Evolutionary conservation across 2,113 vertebrate species (phyloP).

Genomic region (Brachypteracias leptosomus): DNA sequence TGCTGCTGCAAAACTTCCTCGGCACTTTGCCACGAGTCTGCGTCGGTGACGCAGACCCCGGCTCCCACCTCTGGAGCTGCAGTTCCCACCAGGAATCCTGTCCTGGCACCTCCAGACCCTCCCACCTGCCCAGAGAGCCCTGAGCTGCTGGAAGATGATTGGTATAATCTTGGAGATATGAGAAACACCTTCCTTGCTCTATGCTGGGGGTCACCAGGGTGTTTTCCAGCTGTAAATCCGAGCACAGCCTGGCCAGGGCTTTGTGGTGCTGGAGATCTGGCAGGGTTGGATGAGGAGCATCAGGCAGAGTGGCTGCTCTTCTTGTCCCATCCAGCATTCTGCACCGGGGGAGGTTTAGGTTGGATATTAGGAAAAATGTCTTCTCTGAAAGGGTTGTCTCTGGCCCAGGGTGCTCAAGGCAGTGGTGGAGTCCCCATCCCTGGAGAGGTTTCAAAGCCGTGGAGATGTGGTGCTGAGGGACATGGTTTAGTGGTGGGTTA

Average conservation of each 20-base stretch:
- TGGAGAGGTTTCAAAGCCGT: not conserved
- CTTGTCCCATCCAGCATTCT: not conserved
- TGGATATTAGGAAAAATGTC: not conserved
- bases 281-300: not conserved
- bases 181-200: not conserved
- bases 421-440: not conserved
- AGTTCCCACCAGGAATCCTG: not conserved
- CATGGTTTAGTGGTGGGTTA: not conserved
- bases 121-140: not conserved
- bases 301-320: not conserved
- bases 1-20: constrained; percentile 71
- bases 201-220: fast-evolving
- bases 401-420: not conserved
- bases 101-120: not conserved
- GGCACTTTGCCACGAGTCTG: constrained; percentile 39
- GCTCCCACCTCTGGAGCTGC: fast-evolving
- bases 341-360: not conserved
- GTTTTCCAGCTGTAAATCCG: not conserved
- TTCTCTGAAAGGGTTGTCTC: not conserved
- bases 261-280: not conserved
- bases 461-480: not conserved
- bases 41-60: not conserved
- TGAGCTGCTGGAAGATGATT: not conserved
- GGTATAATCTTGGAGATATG: not conserved
- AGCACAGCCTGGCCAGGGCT: not conserved